Evolutionary conservation across 2,888 invertebrate species (phyloP), one percentile per base, ranked within the genome.

Genomic region (Ferdinandea cuprea): DNA sequence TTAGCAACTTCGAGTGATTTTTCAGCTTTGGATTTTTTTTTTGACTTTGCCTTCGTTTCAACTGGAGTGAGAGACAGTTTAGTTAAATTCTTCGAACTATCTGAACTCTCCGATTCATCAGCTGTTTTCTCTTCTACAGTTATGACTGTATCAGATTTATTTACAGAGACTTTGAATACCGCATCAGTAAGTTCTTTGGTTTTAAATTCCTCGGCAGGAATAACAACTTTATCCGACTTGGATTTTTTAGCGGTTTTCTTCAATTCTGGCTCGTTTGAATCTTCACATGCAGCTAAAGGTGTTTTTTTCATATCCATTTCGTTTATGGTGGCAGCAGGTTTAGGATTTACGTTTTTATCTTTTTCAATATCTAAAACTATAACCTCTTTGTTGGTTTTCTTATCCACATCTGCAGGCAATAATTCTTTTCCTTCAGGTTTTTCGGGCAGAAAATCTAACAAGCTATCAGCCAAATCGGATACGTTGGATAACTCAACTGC

Each of bases 401-500:
- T 56, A 4, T 73, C 66, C 0, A 68, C 8, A 54, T 66, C 52
- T 30, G 65, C 2, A 5, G 73, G 17, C 8, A 15, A 15, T 15
- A 11, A 2, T 3, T 30, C 28, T 21, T 54, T 46, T 2, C 15
- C 66, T 32, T 3, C 50, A 44, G 6, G 7, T 28, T 83, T 56
- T 17, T 72, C 71, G 4, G 35, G 59, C 1, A 40, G 46, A 0
- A 85, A 48, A 63, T 85, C 86, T 17, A 85, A 37, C 37, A 85
- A 46, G 40, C 85, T 81, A 65, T 86, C 85, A 9, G 71, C 71
- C n/a, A 85, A 46, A 78, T 85, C 84, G 9, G 77, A 71, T 3
- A 72, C 86, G 65, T 85, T 85, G 0, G 86, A 77, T 48, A 77
- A 42, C 56, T 86, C 85, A 19, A 56, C 52, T 48, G 81, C 78